Evolutionary conservation across 2,113 vertebrate species (phyloP).

Genomic region (Oryzias melastigma): DNA sequence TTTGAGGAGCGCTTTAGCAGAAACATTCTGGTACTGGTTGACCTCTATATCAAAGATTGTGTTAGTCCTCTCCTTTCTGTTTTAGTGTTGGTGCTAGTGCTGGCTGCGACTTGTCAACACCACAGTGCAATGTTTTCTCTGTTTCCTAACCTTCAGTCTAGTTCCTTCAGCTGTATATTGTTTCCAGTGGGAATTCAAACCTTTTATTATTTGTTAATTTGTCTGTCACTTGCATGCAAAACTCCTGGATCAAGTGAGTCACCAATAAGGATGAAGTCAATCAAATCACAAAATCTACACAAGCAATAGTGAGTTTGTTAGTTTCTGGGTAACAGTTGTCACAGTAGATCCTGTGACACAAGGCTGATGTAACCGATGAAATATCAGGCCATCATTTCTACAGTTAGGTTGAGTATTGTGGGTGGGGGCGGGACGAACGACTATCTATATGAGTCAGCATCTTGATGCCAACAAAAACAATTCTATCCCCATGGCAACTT

Average conservation of each 20-base stretch:
- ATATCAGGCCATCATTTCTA: background rate
- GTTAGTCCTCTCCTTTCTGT: constrained; percentile 45
- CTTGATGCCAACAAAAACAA: constrained; percentile 50
- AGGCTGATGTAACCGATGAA: background rate
- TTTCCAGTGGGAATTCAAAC: constrained; percentile 1
- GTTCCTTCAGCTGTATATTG: constrained; percentile 4
- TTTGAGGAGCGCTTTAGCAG: constrained; percentile 19
- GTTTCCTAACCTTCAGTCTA: constrained; percentile 17
- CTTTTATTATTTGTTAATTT: constrained; percentile 3
- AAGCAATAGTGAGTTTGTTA: constrained; percentile 6
- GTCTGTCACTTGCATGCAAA: background rate
- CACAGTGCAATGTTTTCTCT: constrained; percentile 54
- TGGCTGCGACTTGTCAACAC: constrained; percentile 32
- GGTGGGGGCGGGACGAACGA: background rate
- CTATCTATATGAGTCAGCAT: constrained; percentile 52
- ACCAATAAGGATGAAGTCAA: background rate
- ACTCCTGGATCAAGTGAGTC: background rate
- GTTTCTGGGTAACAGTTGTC: background rate
- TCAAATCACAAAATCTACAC: background rate
- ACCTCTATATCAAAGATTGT: constrained; percentile 55
- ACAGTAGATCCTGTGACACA: background rate
- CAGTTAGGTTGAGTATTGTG: background rate
- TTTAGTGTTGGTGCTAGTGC: constrained; percentile 26
- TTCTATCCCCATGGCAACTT: constrained; percentile 42
- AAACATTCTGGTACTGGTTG: constrained; percentile 55